Conservation (phyloP, 2,113 vertebrate species). For the Chitala chitala region DNA sequence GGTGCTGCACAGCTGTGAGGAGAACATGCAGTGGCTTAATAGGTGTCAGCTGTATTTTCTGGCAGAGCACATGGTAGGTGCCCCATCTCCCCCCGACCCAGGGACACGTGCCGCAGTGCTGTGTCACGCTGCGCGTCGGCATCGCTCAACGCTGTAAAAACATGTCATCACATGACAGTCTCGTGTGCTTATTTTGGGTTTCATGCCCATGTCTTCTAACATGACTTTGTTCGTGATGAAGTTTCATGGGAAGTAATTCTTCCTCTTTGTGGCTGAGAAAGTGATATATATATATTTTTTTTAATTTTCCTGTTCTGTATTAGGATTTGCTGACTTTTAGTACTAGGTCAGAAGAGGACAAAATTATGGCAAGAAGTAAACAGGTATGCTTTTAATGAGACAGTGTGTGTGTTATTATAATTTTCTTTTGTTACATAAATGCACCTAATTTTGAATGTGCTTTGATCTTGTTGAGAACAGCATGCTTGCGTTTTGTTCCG, state of each 20-base stretch:
- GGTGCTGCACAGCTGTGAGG: slow-evolving; percentile 64
- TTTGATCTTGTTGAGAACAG: background rate
- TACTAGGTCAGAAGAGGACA: slow-evolving; percentile 73
- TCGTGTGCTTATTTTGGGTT: background rate
- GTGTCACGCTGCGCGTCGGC: background rate
- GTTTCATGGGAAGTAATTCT: background rate
- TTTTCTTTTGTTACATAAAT: background rate
- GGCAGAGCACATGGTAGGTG: slow-evolving; percentile 72
- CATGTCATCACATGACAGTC: background rate
- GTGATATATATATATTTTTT: background rate
- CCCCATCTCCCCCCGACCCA: background rate
- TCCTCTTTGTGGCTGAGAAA: background rate
- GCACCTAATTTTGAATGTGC: background rate
- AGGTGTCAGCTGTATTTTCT: slow-evolving; percentile 83
- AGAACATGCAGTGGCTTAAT: slow-evolving; percentile 81
- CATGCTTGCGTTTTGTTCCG: background rate
- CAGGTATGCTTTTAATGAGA: slow-evolving; percentile 77
- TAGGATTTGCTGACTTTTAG: slow-evolving; percentile 85
- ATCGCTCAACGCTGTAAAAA: background rate
- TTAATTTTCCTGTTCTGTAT: slow-evolving; percentile 38
- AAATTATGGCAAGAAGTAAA: slow-evolving; percentile 73
- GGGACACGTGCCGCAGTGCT: background rate
- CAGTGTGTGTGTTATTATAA: background rate
- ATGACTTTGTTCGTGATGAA: background rate
- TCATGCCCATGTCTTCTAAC: background rate